A percentile compares a stretch with the other conserved stretches of the same genome.
Evolutionary conservation across 2,113 vertebrate genomes (phyloP).

Genomic region (Rousettus leschenaultii): DNA sequence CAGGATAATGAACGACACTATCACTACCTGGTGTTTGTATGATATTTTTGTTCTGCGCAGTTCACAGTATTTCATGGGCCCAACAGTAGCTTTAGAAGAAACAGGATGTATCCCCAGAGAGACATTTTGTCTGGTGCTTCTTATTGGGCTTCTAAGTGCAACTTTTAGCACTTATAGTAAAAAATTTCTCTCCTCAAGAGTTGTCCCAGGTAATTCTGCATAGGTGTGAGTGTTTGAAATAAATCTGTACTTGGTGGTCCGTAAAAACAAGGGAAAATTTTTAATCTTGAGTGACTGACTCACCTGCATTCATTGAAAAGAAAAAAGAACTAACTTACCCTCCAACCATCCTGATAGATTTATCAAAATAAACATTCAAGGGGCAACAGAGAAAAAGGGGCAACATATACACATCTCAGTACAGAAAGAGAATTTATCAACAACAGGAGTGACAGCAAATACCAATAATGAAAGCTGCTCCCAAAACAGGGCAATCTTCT

Average conservation of each 20-base stretch:
- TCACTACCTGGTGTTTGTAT: background rate
- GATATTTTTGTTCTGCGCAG: background rate
- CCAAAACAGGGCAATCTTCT: background rate
- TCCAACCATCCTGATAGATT: background rate
- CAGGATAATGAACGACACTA: background rate
- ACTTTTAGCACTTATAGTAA: background rate
- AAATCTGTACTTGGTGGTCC: background rate
- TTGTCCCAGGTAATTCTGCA: constrained; percentile 32
- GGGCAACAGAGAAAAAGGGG: background rate
- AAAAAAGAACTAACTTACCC: background rate
- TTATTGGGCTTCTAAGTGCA: background rate
- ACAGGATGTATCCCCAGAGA: background rate
- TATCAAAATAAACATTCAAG: background rate
- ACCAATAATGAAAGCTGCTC: constrained; percentile 39
- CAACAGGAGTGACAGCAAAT: background rate
- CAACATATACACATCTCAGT: background rate
- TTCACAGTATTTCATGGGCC: background rate
- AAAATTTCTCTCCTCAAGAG: background rate
- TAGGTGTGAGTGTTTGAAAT: background rate
- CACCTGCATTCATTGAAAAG: background rate
- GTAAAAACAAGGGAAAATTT: constrained; percentile 11
- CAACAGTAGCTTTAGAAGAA: background rate
- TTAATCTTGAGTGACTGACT: background rate
- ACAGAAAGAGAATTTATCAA: constrained; percentile 55
- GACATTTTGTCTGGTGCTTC: background rate